Percentiles rank a stretch among this genome's conserved stretches.
These are phyloP conservation scores for Ophion obscuratus DNA, from an alignment of 2,888 invertebrate species.

Conservation along the genomic window DNA sequence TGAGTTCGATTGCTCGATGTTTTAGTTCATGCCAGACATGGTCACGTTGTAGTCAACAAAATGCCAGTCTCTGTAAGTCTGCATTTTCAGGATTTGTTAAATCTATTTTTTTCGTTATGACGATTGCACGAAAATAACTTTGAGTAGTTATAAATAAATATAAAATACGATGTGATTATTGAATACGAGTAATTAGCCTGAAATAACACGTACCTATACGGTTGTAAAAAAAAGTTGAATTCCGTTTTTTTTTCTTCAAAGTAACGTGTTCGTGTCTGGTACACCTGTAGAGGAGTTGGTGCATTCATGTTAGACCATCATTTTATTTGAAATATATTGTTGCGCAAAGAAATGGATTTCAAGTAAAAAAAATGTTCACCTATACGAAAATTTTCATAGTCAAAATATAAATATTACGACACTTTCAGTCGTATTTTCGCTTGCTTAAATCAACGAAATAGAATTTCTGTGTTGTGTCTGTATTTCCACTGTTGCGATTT, in stretches of 20 bases:
- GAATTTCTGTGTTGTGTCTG: neutral
- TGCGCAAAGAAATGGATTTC: neutral
- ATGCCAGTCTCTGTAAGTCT: too few species aligned
- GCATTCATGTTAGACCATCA: neutral
- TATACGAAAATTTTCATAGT: too few species aligned
- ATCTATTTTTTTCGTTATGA: neutral
- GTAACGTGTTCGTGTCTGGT: conserved; percentile 6
- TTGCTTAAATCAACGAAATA: too few species aligned
- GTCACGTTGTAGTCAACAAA: neutral
- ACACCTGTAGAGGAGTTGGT: conserved; percentile 1
- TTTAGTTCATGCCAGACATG: conserved; percentile 9
- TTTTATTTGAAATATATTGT: neutral
- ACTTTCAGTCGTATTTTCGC: neutral
- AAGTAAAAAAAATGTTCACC: neutral
- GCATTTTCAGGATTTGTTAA: neutral
- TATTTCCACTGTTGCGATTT: neutral
- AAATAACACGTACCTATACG: neutral
- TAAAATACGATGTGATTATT: neutral
- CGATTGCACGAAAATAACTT: neutral
- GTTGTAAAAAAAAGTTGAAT: neutral
- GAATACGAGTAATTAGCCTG: neutral
- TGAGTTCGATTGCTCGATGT: conserved; percentile 10
- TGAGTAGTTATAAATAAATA: neutral
- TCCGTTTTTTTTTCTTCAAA: neutral
- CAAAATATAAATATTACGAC: neutral